These are phyloP conservation scores for Chaetophractus vellerosus DNA, from an alignment of 2,797 vertebrate genomes.

Conservation along the genomic window DNA sequence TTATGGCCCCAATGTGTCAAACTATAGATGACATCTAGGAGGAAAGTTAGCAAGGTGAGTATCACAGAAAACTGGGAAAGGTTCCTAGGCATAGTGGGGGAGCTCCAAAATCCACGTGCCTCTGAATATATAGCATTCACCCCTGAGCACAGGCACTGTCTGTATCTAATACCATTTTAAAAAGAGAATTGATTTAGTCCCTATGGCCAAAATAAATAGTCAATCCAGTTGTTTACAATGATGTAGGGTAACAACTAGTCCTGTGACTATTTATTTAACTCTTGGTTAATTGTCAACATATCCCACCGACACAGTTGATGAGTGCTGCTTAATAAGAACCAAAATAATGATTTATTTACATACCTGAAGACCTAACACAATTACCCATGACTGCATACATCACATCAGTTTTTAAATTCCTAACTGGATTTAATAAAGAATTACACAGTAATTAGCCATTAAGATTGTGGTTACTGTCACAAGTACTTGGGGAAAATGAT, in stretches of 20 bases:
- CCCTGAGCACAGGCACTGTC: not conserved
- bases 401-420: not conserved
- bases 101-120: not conserved
- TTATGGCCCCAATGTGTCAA: not conserved
- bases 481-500: not conserved
- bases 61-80: not conserved
- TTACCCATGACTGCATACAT: not conserved
- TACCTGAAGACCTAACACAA: not conserved
- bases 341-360: not conserved
- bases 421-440: slow-evolving; percentile 26
- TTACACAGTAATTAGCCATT: not conserved
- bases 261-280: not conserved
- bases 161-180: not conserved
- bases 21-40: not conserved
- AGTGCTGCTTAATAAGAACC: not conserved
- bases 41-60: not conserved
- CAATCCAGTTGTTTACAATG: not conserved
- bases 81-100: not conserved
- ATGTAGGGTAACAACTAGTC: not conserved
- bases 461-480: slow-evolving; percentile 53
- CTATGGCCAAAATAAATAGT: not conserved
- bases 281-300: not conserved
- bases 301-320: not conserved
- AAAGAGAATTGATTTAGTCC: not conserved
- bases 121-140: not conserved